Evolutionary conservation across 2,797 vertebrate species (phyloP), one percentile per base, ranked within the genome.

Genomic region (Pseudochirops corinnae): DNA sequence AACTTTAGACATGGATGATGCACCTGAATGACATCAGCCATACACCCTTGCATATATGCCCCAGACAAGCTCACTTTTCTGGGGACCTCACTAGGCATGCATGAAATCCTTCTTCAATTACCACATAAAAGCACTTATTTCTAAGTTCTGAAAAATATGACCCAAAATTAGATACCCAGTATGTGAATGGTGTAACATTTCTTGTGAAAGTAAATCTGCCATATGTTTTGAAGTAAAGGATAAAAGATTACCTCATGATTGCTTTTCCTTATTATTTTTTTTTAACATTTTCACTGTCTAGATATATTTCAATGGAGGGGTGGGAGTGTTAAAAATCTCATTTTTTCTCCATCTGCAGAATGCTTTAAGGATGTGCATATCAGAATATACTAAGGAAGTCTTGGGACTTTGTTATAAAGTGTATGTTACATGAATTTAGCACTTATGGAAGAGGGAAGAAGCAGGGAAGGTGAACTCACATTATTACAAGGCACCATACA

Each of bases 221-320:
- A 62, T 62, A 5, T 13, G 91, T 56, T 93, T 95, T 60, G 26
- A 4, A 1, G 4, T 39, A 91, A 55, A 91, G 1, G 90, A 33
- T 55, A 93, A 92, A 92, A 16, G 56, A 26, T 55, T 82, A 46
- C 62, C 50, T 96, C 31, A 95, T 95, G 90, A 39, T n/a, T 94
- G 7, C 1, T 46, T 92, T 93, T 93, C 39, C 11, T 93, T 91
- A 28, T 13, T 93, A 90, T 58, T 29, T 62, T 29, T 33, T 1
- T 92, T 9, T 67, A 58, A 60, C 91, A 93, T 96, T 96, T 95
- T 91, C 18, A 93, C 5, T 91, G 3, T 62, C 53, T 91, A 90
- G 50, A 90, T 52, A n/a, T 33, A 6, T 92, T 39, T 87, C 90
- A 56, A 6, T 90, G 92, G 13, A 52, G 7, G 90, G 90, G 26